Base-by-base conservation (phyloP, 2,888 invertebrate genomes). In the Phytoseiulus persimilis region DNA sequence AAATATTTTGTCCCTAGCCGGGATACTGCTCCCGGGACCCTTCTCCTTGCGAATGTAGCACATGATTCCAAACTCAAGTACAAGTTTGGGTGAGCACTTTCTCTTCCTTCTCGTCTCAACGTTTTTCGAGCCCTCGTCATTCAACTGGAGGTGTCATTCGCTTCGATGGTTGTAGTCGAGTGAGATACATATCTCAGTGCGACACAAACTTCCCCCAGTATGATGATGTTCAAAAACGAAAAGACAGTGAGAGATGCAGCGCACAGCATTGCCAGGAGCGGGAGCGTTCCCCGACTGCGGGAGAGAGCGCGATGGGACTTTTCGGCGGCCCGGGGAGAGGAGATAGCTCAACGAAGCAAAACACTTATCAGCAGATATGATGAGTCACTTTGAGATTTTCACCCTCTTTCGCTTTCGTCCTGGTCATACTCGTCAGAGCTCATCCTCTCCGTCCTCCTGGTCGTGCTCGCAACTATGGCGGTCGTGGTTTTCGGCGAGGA, bases 321-420 rank as follows among this genome's bases (percentile, higher is more conserved):
- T 65, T 65, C 65, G 18, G 65, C 65, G 65, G 18, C 65, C 1
- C 65, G 65, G 23, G 39, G 65, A 46, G 46, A 65, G 65, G 65
- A 65, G 65, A 65, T 45, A 87, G 83, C 83, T 18, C 83, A 83
- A 45, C 87, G 28, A 33, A 87, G 45, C 32, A 87, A 32, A 87
- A 87, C 87, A 87, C 87, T 87, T 87, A 87, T 87, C 87, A 33
- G 32, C 87, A 65, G 65, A 65, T 65, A 87, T 87, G 87, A 87
- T 87, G 87, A 87, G 87, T 87, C 87, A 87, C 87, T 87, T 87
- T 87, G 87, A 87, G 33, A 32, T 45, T 65, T 65, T 65, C 33
- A 9, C 11, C 23, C 87, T 87, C 87, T n/a, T n/a, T 87, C 87
- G 39, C 65, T 65, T 65, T 28, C 65, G 28, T 65, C 65, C 65